These are phyloP conservation scores for Myiagra hebetior DNA, from an alignment of 2,113 vertebrate species.

Conservation along the genomic window DNA sequence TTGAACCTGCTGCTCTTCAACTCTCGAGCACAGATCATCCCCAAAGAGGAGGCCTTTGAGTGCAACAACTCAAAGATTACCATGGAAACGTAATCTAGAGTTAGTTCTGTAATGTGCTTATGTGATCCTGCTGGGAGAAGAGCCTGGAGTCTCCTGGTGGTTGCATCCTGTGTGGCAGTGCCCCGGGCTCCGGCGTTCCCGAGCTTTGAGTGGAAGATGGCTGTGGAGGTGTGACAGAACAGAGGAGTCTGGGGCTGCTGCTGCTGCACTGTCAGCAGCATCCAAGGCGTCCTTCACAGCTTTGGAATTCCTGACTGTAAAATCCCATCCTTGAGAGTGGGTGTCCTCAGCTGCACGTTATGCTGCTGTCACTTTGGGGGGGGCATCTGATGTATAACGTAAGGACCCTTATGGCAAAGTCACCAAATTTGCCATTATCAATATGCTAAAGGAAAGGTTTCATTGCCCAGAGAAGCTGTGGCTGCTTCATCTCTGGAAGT, in stretches of 20 bases:
- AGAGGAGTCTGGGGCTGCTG: not conserved
- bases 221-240: not conserved
- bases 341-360: not conserved
- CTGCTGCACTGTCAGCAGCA: not conserved
- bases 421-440: not conserved
- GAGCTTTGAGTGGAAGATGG: not conserved
- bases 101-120: not conserved
- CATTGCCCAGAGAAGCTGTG: not conserved
- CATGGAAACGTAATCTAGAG: not conserved
- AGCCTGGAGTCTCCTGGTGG: not conserved
- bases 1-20: not conserved
- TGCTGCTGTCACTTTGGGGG: not conserved
- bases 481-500: not conserved
- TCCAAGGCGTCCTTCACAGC: not conserved
- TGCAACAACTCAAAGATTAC: not conserved
- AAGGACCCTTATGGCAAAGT: not conserved
- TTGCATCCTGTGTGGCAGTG: not conserved
- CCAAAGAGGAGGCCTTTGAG: not conserved
- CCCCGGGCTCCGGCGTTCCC: accelerated
- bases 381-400: accelerated
- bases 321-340: accelerated
- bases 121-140: not conserved
- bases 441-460: not conserved
- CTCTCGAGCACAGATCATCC: not conserved
- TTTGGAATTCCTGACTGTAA: not conserved